Base-by-base conservation (phyloP, 2,888 invertebrate genomes). In the Taenaris catops region DNA sequence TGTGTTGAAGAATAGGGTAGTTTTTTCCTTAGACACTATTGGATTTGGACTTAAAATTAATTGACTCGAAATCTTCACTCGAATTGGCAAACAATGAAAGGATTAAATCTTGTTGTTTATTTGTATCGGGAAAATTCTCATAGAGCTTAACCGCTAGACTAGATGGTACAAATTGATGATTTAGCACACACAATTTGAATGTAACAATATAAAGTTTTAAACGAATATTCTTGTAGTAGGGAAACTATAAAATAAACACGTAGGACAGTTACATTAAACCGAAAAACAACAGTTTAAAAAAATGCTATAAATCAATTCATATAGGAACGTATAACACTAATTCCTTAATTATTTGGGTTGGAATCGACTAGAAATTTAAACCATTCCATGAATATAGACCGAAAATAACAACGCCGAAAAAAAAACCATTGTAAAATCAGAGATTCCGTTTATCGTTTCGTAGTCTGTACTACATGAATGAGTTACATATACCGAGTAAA, bases 11-110 rank as follows among this genome's bases (percentile, higher is more conserved):
- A n/a, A n/a, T n/a, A n/a, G n/a, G n/a, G n/a, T n/a, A n/a, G n/a
- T n/a, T n/a, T n/a, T n/a, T n/a, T n/a, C n/a, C n/a, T n/a, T n/a
- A n/a, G n/a, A n/a, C n/a, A n/a, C n/a, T n/a, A n/a, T n/a, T n/a
- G n/a, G n/a, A n/a, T n/a, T n/a, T n/a, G n/a, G 83, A 83, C 84
- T 81, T 83, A 78, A 83, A 84, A 76, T 71, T 84, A 84, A 84
- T 84, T 84, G 83, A 84, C 83, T 73, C 61, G 61, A 70, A 74
- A 66, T 55, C 54, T 62, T 66, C 55, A 59, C 60, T 59, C 53
- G 57, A 61, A 64, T 75, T 73, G 74, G 75, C 69, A 65, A 63
- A 68, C 44, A 58, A 65, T 46, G 50, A 53, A 56, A 63, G 46
- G 34, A 47, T 48, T 39, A 45, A 23, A 21, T 32, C 32, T 36